These are phyloP conservation scores for Scatophagus argus DNA, from an alignment of 2,113 vertebrate genomes.

Conservation along the genomic window DNA sequence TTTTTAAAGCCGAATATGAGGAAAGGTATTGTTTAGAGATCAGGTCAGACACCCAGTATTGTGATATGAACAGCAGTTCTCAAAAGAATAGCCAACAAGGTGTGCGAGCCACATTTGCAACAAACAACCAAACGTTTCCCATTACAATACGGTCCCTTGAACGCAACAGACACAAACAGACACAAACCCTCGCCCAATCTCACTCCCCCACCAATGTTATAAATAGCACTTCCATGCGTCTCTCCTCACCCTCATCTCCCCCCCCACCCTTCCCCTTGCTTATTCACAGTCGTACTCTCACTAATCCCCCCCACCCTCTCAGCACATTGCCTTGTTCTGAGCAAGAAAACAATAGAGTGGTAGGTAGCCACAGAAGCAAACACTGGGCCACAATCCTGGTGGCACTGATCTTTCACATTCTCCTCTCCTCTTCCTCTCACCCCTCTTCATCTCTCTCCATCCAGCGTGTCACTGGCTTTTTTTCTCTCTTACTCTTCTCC, in stretches of 20 bases:
- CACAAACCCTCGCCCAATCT: conserved; percentile 62
- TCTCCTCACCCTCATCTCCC: conserved; percentile 59
- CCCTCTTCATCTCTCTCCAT: conserved; percentile 36
- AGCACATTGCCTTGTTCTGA: conserved; percentile 31
- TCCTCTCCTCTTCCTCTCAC: conserved; percentile 37
- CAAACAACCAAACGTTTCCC: conserved; percentile 40
- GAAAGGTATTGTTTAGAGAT: background rate
- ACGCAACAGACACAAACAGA: conserved; percentile 51
- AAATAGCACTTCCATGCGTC: conserved; percentile 80
- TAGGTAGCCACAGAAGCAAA: conserved; percentile 68
- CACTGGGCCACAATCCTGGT: conserved; percentile 52
- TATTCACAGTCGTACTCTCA: conserved; percentile 68
- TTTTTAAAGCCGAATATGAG: background rate
- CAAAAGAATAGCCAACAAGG: too few relatives aligned
- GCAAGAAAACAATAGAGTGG: conserved; percentile 64
- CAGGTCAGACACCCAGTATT: background rate
- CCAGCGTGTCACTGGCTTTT: conserved; percentile 43
- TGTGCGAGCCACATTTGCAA: conserved; percentile 31
- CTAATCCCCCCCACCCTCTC: conserved; percentile 42
- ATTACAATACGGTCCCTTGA: conserved; percentile 43
- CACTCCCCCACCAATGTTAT: conserved; percentile 78
- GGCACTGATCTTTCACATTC: conserved; percentile 68
- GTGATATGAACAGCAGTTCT: too few relatives aligned
- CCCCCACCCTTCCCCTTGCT: conserved; percentile 49
- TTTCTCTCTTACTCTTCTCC: conserved; percentile 58